Percentiles rank a stretch among this genome's conserved stretches.
Evolutionary conservation across 1,140 invertebrate species (phyloP).

Genomic region (Mercenaria mercenaria): DNA sequence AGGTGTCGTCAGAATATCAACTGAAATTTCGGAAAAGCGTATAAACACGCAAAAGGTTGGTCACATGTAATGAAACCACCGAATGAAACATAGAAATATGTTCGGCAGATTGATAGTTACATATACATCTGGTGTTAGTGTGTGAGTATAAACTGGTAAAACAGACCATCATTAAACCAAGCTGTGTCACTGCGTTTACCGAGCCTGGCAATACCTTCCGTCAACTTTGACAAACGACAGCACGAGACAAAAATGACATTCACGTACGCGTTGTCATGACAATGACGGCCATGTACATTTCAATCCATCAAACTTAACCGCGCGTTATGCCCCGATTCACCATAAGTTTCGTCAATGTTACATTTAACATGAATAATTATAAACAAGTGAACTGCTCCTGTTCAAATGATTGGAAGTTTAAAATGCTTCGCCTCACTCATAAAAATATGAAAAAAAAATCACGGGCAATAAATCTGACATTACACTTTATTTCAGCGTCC

Average conservation of each 20-base stretch:
- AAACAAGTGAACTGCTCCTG: constrained; percentile 4
- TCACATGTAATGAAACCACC: background rate
- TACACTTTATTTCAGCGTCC: background rate
- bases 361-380: constrained; percentile 29
- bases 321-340: constrained; percentile 45
- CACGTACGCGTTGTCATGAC: constrained; percentile 57
- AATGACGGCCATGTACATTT: constrained; percentile 49
- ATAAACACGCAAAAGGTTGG: too few species aligned
- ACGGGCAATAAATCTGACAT: constrained; percentile 38
- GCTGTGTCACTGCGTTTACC: constrained; percentile 17
- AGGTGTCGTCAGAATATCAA: background rate
- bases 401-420: background rate
- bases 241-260: constrained; percentile 57
- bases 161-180: constrained; percentile 11
- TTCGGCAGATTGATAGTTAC: background rate
- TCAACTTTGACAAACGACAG: constrained; percentile 56
- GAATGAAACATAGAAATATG: background rate
- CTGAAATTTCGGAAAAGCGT: too few species aligned
- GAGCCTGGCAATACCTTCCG: background rate
- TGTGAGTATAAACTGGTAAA: background rate
- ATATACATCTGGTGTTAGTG: constrained; percentile 9
- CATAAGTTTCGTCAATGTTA: constrained; percentile 19
- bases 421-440: background rate
- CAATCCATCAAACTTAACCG: constrained; percentile 43
- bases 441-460: constrained; percentile 31